A percentile compares a stretch with the other conserved stretches of the same genome.
Evolutionary conservation across 2,888 invertebrate species (phyloP).

Genomic region (Steromphala cineraria): DNA sequence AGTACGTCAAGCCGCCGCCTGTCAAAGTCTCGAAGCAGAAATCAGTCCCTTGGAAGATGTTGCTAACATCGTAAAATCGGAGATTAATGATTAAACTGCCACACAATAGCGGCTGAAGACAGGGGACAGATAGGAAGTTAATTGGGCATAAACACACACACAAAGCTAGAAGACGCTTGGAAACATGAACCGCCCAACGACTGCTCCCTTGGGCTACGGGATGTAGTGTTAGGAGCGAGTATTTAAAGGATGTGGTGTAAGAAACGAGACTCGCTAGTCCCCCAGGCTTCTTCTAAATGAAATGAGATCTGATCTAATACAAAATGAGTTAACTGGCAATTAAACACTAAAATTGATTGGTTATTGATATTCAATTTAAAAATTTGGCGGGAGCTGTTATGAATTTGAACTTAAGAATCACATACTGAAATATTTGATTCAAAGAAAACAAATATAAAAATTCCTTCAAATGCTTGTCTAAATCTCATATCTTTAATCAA

Average conservation of each 20-base stretch:
- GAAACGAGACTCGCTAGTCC: not conserved
- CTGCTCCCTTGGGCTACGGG: not conserved
- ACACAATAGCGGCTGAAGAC: conserved; percentile 9
- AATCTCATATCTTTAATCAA: too few relatives aligned
- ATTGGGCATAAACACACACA: conserved; percentile 17
- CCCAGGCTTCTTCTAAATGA: too few relatives aligned
- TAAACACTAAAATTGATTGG: too few relatives aligned
- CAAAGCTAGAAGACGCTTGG: not conserved
- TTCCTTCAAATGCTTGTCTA: too few relatives aligned
- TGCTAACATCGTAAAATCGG: not conserved
- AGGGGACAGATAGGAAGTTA: conserved; percentile 15
- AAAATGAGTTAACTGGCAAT: too few relatives aligned
- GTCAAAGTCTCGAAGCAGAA: not conserved
- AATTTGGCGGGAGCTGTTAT: too few relatives aligned
- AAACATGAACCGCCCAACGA: not conserved
- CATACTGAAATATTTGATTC: too few relatives aligned
- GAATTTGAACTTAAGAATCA: too few relatives aligned
- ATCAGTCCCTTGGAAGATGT: not conserved
- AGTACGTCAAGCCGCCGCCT: not conserved
- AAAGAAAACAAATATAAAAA: too few relatives aligned
- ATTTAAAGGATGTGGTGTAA: not conserved
- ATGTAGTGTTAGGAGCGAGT: not conserved
- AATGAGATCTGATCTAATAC: too few relatives aligned
- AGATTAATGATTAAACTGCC: conserved; percentile 12
- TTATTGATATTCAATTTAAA: too few relatives aligned